Conservation (phyloP, 1,140 invertebrate genomes). For the Grapholita molesta region DNA sequence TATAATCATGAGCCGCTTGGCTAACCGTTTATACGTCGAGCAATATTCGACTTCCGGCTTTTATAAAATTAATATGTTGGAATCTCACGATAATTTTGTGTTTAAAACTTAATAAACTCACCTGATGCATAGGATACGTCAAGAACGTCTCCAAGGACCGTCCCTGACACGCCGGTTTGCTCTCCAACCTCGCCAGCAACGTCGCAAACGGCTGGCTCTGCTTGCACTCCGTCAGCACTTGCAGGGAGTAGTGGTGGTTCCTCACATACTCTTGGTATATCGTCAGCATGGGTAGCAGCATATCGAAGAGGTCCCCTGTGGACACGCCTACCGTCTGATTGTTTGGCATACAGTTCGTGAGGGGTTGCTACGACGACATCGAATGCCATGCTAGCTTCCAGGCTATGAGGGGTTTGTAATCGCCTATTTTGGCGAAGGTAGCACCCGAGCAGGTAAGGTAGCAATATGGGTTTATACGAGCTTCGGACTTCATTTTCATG, state of each 20-base stretch:
- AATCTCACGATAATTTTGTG: no score
- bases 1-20: no score
- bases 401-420: neutral
- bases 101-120: constrained; percentile 65
- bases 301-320: constrained; percentile 94
- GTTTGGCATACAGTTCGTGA: neutral
- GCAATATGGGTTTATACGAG: no score
- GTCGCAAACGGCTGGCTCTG: constrained; percentile 89
- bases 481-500: no score
- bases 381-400: constrained; percentile 18
- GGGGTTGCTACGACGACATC: constrained; percentile 21
- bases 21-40: no score
- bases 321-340: constrained; percentile 30
- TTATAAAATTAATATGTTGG: no score
- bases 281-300: constrained; percentile 94
- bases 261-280: constrained; percentile 97
- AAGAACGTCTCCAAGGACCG: constrained; percentile 93
- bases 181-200: constrained; percentile 90
- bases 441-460: no score
- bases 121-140: constrained; percentile 97
- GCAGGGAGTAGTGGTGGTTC: constrained; percentile 96
- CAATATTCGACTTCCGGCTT: no score
- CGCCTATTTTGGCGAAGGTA: neutral
- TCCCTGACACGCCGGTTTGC: constrained; percentile 91
- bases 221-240: constrained; percentile 96